Percentiles rank a stretch among this genome's conserved stretches.
phyloP scores from a whole-genome alignment of 2,113 vertebrate genomes.

The Calidris pygmaea region DNA sequence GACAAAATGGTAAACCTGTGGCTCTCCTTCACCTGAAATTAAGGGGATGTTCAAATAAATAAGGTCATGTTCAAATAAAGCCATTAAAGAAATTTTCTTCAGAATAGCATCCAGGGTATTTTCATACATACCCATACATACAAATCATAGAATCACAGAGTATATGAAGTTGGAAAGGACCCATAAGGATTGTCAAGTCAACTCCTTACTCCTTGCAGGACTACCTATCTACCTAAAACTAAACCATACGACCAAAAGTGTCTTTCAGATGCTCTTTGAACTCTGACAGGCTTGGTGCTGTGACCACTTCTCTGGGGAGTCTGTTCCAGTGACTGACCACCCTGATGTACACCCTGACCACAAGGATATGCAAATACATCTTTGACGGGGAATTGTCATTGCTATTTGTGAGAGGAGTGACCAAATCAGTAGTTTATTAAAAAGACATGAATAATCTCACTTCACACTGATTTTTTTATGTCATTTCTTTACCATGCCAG shows the following conservation, averaged over 20 bases:
- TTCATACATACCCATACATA: accelerated
- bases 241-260: not conserved
- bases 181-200: not conserved
- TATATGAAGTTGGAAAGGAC: not conserved
- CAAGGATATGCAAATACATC: not conserved
- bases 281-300: not conserved
- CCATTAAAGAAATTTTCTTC: not conserved
- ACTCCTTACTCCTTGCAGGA: accelerated
- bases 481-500: not conserved
- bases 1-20: not conserved
- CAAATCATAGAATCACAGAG: not conserved
- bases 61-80: not conserved
- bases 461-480: not conserved
- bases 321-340: not conserved
- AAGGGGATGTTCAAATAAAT: not conserved
- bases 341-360: not conserved
- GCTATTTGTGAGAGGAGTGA: not conserved
- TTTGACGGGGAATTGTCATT: not conserved
- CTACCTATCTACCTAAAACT: not conserved
- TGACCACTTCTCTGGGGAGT: not conserved
- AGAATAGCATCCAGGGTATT: not conserved
- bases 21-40: not conserved
- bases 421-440: not conserved
- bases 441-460: not conserved
- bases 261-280: not conserved